Conservation (phyloP, 2,113 vertebrate species). For the Lagopus leucura region DNA sequence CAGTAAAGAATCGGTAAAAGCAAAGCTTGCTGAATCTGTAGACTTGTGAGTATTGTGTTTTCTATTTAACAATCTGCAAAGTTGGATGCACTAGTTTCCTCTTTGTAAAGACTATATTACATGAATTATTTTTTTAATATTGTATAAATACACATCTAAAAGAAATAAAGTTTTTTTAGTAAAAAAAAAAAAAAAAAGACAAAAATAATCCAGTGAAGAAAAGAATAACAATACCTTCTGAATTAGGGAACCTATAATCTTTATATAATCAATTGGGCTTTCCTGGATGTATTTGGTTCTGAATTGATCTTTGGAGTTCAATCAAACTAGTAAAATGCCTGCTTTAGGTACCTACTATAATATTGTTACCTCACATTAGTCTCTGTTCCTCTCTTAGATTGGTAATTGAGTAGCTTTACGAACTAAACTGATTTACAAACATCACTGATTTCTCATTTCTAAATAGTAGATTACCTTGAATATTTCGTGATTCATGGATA, state of each 20-base stretch:
- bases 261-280: not conserved
- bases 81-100: not conserved
- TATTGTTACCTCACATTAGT: not conserved
- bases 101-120: not conserved
- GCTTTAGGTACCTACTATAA: not conserved
- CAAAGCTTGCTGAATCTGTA: not conserved
- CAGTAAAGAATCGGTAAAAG: not conserved
- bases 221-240: not conserved
- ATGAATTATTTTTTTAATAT: not conserved
- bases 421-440: not conserved
- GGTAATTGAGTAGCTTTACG: not conserved
- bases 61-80: not conserved
- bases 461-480: not conserved
- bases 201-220: rapidly evolving
- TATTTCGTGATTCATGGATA: not conserved
- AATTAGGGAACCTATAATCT: not conserved
- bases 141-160: not conserved
- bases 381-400: not conserved
- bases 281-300: not conserved
- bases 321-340: not conserved
- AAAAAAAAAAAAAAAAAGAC: too few relatives aligned
- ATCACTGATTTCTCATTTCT: not conserved
- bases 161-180: not conserved
- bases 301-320: not conserved
- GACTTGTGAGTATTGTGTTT: not conserved